phyloP scores from a whole-genome alignment of 2,797 vertebrate genomes.

The Channallabes apus region DNA sequence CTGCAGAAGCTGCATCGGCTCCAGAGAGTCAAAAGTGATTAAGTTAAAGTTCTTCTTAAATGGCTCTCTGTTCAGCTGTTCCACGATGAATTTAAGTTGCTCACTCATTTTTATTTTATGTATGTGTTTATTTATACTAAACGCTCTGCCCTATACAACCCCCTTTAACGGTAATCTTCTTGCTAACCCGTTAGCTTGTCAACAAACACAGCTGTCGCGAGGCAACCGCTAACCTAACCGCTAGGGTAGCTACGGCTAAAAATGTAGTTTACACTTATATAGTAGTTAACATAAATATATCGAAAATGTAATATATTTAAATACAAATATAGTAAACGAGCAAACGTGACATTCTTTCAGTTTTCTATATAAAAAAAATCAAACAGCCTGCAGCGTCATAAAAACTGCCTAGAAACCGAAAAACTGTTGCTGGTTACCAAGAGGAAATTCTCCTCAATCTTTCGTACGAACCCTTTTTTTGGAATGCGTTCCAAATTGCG shows the following conservation, averaged over 20 bases:
- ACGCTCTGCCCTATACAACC: not conserved
- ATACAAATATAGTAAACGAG: not conserved
- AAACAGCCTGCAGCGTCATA: not conserved
- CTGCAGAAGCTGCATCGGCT: constrained; percentile 90
- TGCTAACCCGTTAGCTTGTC: constrained; percentile 24
- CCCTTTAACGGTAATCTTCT: too few relatives aligned
- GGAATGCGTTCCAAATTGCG: not conserved
- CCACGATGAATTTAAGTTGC: constrained; percentile 92
- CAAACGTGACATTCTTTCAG: not conserved
- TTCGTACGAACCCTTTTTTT: not conserved
- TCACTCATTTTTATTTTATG: constrained; percentile 80
- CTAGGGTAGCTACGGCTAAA: not conserved
- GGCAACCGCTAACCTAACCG: not conserved
- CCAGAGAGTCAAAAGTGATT: constrained; percentile 94
- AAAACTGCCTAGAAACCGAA: constrained; percentile 63
- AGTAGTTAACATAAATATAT: not conserved
- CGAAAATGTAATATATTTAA: not conserved
- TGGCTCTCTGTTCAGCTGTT: constrained; percentile 91
- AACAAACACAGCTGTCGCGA: not conserved
- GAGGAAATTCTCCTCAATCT: constrained; percentile 57
- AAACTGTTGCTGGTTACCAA: constrained; percentile 65
- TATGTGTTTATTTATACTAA: not conserved
- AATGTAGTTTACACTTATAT: not conserved
- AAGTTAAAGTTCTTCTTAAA: constrained; percentile 94
- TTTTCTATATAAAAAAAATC: not conserved